Percentiles rank a stretch among this genome's conserved stretches.
Conservation (phyloP, 1,140 invertebrate species). For the Archivesica marissinica region DNA sequence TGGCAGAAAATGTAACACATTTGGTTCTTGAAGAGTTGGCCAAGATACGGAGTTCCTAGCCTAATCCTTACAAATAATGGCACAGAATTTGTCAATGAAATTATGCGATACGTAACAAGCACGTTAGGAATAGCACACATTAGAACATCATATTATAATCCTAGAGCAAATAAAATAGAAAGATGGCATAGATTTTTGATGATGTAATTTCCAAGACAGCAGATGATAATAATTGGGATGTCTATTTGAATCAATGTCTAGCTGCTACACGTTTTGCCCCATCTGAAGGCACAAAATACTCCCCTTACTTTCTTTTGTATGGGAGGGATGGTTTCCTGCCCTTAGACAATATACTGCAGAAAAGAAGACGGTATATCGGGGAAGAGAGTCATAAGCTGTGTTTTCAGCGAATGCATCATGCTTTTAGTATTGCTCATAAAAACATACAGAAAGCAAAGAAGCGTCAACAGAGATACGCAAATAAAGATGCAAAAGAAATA, state of each 20-base stretch:
- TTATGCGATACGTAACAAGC: slow-evolving; percentile 1
- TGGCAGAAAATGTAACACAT: slow-evolving; percentile 23
- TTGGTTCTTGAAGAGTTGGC: slow-evolving; percentile 16
- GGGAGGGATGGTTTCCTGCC: slow-evolving; percentile 9
- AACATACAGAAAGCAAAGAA: slow-evolving; percentile 28
- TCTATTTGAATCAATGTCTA: not conserved
- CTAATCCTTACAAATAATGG: not conserved
- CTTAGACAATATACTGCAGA: slow-evolving; percentile 15
- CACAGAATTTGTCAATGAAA: slow-evolving; percentile 8
- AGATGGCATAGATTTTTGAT: not conserved
- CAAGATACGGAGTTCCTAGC: not conserved
- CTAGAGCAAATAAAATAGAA: not conserved
- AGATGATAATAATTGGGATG: slow-evolving; percentile 25
- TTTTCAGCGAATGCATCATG: slow-evolving; percentile 10
- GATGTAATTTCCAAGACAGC: slow-evolving; percentile 27
- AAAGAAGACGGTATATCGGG: not conserved
- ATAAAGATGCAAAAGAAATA: not conserved
- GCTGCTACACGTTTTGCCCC: not conserved
- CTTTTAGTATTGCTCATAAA: slow-evolving; percentile 14
- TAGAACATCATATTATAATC: slow-evolving; percentile 1
- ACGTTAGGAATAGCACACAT: not conserved
- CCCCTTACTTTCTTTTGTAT: slow-evolving; percentile 9
- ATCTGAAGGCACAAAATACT: slow-evolving; percentile 4
- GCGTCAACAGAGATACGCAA: not conserved
- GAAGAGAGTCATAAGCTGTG: slow-evolving; percentile 8